Evolutionary conservation across 2,888 invertebrate genomes (phyloP).

Genomic region (Gnatocerus cornutus): DNA sequence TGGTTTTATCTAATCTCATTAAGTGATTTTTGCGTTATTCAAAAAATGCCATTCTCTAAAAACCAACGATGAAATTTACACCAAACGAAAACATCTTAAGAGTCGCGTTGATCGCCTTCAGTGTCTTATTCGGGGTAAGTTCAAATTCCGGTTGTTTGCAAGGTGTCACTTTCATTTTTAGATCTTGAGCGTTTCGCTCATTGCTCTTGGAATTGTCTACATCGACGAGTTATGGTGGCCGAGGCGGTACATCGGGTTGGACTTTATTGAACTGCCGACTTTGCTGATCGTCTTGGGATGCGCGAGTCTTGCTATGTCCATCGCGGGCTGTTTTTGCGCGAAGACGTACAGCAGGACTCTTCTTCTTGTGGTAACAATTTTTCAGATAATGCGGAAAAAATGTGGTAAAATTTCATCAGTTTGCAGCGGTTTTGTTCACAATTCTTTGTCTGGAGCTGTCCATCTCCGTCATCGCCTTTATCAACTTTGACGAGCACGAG

Average conservation of each 20-base stretch:
- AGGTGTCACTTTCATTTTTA: conserved; percentile 42
- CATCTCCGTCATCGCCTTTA: conserved; percentile 77
- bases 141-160: too few relatives aligned
- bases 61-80: conserved; percentile 53
- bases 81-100: conserved; percentile 58
- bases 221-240: conserved; percentile 58
- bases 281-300: conserved; percentile 79
- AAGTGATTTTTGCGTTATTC: conserved; percentile 51
- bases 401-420: conserved; percentile 75
- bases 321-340: conserved; percentile 59
- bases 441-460: conserved; percentile 80
- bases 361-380: conserved; percentile 55
- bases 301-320: conserved; percentile 70
- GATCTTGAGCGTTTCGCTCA: conserved; percentile 61
- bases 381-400: not conserved
- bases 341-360: conserved; percentile 56
- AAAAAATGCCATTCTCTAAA: conserved; percentile 15
- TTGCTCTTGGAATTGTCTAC: conserved; percentile 60
- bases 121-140: conserved; percentile 61
- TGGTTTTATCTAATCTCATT: conserved; percentile 35
- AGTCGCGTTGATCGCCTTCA: conserved; percentile 58
- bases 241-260: conserved; percentile 55
- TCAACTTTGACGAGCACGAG: conserved; percentile 64
- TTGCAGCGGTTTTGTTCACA: conserved; percentile 78
- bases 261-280: conserved; percentile 73